These are phyloP conservation scores for Austrolebias charrua DNA, from an alignment of 2,797 vertebrate species.

Conservation along the genomic window DNA sequence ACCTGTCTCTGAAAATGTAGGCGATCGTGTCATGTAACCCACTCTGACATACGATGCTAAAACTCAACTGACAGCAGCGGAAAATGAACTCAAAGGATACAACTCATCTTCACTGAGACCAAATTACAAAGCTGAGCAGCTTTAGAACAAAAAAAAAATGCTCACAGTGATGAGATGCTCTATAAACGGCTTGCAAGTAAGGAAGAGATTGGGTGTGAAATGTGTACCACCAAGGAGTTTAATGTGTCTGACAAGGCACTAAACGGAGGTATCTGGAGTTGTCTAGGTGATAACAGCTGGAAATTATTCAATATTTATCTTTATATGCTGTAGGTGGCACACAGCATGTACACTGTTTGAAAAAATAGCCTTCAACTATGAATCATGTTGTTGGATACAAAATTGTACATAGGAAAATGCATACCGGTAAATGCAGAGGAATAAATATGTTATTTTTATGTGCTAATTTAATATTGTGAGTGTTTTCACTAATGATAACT, in stretches of 20 bases:
- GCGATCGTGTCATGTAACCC: conserved; percentile 11
- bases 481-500: too few relatives aligned
- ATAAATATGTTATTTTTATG: background rate
- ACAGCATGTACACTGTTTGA: background rate
- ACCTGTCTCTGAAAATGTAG: conserved; percentile 24
- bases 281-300: conserved; percentile 11
- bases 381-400: background rate
- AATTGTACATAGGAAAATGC: background rate
- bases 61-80: conserved; percentile 34
- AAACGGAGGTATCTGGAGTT: conserved; percentile 33
- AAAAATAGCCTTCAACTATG: background rate
- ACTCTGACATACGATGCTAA: conserved; percentile 34
- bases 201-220: conserved; percentile 32
- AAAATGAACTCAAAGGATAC: conserved; percentile 28
- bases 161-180: conserved; percentile 47
- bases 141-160: conserved; percentile 55
- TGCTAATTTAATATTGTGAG: too few relatives aligned
- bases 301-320: conserved; percentile 4
- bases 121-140: conserved; percentile 55
- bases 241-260: conserved; percentile 51
- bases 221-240: conserved; percentile 32
- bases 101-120: conserved; percentile 47
- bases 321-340: background rate
- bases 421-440: too few relatives aligned
- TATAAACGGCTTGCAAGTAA: conserved; percentile 40